Conservation (phyloP, 1,140 invertebrate genomes). For the Chelonus insularis region DNA sequence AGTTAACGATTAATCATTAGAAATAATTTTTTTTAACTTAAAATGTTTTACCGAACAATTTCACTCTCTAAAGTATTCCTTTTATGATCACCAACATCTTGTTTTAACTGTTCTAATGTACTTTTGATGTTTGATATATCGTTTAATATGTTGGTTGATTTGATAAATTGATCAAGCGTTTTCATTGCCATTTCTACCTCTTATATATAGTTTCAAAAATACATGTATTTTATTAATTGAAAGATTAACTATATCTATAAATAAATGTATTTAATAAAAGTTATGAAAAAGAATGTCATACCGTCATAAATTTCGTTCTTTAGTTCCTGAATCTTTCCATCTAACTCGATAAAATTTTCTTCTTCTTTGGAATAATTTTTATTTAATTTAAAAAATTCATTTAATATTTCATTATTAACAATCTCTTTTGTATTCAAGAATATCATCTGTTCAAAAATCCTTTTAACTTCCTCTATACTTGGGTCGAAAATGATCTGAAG, state of each 20-base stretch:
- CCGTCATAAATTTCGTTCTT: not conserved
- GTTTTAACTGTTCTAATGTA: not conserved
- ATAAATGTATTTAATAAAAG: too few relatives aligned
- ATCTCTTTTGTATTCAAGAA: not conserved
- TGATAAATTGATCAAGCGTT: not conserved
- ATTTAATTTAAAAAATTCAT: not conserved
- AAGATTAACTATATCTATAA: too few relatives aligned
- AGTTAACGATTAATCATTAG: not conserved
- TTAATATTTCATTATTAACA: constrained; percentile 14
- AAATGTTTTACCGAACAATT: constrained; percentile 11
- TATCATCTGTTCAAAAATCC: not conserved
- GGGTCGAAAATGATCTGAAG: constrained; percentile 8
- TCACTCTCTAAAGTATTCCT: constrained; percentile 1
- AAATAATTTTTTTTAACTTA: not conserved
- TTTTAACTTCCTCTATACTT: not conserved
- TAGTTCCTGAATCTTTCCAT: not conserved
- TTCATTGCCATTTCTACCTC: not conserved
- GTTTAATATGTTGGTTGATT: not conserved
- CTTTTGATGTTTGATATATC: not conserved
- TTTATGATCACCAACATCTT: not conserved
- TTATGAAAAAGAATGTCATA: not conserved
- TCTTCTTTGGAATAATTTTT: not conserved
- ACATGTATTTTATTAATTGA: too few relatives aligned
- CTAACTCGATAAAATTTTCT: not conserved
- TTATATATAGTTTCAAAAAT: too few relatives aligned